These are phyloP conservation scores for Sander vitreus DNA, from an alignment of 2,113 vertebrate species.

Conservation along the genomic window DNA sequence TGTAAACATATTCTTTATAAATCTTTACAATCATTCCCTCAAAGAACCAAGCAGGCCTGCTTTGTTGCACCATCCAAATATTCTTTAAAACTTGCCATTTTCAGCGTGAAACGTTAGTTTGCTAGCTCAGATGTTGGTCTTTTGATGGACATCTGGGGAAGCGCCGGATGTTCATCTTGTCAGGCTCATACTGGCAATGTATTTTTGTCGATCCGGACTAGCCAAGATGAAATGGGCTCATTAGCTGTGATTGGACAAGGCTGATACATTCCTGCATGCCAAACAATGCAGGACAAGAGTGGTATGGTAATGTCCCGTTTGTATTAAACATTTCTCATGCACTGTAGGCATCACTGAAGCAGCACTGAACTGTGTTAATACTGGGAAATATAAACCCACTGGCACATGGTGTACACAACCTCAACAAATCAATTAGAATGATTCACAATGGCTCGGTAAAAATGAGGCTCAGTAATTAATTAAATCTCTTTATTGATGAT, in stretches of 20 bases:
- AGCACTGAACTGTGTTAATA: not conserved
- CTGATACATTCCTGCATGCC: not conserved
- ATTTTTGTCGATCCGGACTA: not conserved
- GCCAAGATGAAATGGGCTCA: constrained; percentile 4
- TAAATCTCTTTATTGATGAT: constrained; percentile 58
- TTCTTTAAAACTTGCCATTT: too few species aligned
- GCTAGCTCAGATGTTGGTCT: too few species aligned
- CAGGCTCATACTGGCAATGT: too few species aligned
- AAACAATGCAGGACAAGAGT: not conserved
- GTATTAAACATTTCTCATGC: not conserved
- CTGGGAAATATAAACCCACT: not conserved
- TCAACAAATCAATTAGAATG: constrained; percentile 33
- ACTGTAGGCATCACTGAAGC: not conserved
- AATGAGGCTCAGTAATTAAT: constrained; percentile 60
- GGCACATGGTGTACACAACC: constrained; percentile 1
- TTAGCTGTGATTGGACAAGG: constrained; percentile 15
- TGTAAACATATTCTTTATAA: too few species aligned
- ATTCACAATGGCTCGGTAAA: constrained; percentile 50
- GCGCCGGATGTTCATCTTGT: too few species aligned
- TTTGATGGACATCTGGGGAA: too few species aligned
- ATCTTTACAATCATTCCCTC: too few species aligned
- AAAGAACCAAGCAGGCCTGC: too few species aligned
- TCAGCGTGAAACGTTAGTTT: too few species aligned
- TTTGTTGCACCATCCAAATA: too few species aligned
- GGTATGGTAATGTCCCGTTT: not conserved